Conservation (phyloP, 1,140 invertebrate species). For the Drosophila persimilis region DNA sequence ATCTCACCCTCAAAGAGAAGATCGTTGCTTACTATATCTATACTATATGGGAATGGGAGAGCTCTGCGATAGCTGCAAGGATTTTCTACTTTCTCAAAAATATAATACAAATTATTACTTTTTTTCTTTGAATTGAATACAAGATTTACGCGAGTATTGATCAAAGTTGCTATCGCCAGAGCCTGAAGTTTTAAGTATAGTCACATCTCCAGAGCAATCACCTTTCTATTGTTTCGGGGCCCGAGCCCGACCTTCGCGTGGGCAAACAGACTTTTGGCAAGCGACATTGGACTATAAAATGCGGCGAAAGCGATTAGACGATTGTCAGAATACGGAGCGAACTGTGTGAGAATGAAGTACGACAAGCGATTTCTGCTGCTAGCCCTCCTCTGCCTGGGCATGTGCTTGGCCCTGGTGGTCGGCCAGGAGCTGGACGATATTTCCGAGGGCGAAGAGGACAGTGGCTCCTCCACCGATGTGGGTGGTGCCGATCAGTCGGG, state of each 20-base stretch:
- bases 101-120: no score
- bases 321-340: constrained; percentile 24
- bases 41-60: no score
- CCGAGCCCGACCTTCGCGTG: constrained; percentile 14
- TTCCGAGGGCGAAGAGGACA: neutral
- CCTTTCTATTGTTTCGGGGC: constrained; percentile 8
- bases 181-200: no score
- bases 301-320: neutral
- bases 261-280: constrained; percentile 20
- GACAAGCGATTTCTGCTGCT: constrained; percentile 40
- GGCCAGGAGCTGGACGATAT: constrained; percentile 1
- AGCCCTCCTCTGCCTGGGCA: constrained; percentile 38
- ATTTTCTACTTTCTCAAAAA: no score
- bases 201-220: no score
- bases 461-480: neutral
- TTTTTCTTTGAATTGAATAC: no score
- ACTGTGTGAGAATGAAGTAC: constrained; percentile 48
- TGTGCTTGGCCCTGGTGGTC: constrained; percentile 2
- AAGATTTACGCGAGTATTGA: no score
- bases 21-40: neutral
- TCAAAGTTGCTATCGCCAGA: no score
- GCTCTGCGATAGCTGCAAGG: neutral
- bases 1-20: neutral
- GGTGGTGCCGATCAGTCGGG: neutral
- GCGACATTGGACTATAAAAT: constrained; percentile 43